Evolutionary conservation across 1,140 invertebrate species (phyloP).

Genomic region (Brachionus koreanus): DNA sequence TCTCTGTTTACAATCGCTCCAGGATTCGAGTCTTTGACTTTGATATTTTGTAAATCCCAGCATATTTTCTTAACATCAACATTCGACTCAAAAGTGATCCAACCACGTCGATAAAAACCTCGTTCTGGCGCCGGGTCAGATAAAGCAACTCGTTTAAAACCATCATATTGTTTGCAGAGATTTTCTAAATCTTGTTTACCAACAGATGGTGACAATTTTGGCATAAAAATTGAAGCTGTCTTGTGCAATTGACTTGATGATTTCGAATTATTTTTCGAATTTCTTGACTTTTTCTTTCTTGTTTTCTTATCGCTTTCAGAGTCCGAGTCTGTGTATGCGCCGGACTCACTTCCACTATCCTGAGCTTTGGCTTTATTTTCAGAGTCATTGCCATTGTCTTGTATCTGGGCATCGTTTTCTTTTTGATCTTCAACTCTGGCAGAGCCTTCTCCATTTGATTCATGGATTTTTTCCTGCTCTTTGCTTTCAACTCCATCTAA

Average conservation of each 20-base stretch:
- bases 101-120: conserved; percentile 88
- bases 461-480: not conserved
- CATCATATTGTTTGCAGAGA: conserved; percentile 62
- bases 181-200: conserved; percentile 93
- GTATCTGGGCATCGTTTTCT: not conserved
- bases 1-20: conserved; percentile 84
- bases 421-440: not conserved
- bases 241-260: conserved; percentile 67
- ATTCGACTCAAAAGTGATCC: conserved; percentile 93
- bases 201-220: conserved; percentile 89
- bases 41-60: conserved; percentile 94
- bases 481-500: not conserved
- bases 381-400: not conserved
- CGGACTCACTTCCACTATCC: not conserved
- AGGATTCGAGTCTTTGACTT: conserved; percentile 66
- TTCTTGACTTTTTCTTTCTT: conserved; percentile 11
- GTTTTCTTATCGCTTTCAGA: not conserved
- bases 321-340: not conserved
- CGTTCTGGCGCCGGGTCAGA: conserved; percentile 88
- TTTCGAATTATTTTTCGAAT: not conserved
- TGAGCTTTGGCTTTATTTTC: not conserved
- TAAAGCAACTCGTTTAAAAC: conserved; percentile 89
- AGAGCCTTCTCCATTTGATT: not conserved
- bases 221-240: conserved; percentile 91
- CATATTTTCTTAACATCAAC: conserved; percentile 99